A percentile compares a stretch with the other conserved stretches of the same genome.
Conservation (phyloP, 2,888 invertebrate species). For the Crematogaster levior region DNA sequence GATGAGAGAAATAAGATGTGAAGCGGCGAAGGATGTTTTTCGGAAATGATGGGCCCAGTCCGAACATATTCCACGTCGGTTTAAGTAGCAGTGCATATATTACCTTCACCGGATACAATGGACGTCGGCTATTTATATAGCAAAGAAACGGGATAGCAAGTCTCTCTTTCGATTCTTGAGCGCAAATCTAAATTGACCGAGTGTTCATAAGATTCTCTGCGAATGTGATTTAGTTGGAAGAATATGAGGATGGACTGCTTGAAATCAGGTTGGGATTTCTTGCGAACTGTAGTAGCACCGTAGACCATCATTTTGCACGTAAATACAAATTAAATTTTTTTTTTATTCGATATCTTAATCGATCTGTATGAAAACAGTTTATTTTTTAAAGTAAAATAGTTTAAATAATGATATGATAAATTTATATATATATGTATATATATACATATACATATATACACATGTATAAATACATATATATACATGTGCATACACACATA, state of each 20-base stretch:
- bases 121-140: not conserved
- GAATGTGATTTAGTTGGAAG: not conserved
- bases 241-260: not conserved
- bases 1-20: no score
- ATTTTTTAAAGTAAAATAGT: not conserved
- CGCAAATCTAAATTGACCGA: not conserved
- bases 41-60: not conserved
- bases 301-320: slow-evolving; percentile 62
- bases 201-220: not conserved
- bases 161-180: not conserved
- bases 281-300: slow-evolving; percentile 60
- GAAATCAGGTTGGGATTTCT: slow-evolving; percentile 44
- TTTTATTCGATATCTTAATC: not conserved
- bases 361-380: not conserved
- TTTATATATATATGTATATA: no score
- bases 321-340: not conserved
- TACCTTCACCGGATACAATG: no score
- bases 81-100: no score
- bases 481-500: no score
- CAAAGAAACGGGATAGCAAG: not conserved
- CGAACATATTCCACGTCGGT: not conserved
- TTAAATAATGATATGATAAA: not conserved
- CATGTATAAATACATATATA: no score
- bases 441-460: no score
- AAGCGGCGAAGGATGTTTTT: not conserved